Evolutionary conservation across 2,797 vertebrate genomes (phyloP).

Genomic region (Tachyglossus aculeatus): DNA sequence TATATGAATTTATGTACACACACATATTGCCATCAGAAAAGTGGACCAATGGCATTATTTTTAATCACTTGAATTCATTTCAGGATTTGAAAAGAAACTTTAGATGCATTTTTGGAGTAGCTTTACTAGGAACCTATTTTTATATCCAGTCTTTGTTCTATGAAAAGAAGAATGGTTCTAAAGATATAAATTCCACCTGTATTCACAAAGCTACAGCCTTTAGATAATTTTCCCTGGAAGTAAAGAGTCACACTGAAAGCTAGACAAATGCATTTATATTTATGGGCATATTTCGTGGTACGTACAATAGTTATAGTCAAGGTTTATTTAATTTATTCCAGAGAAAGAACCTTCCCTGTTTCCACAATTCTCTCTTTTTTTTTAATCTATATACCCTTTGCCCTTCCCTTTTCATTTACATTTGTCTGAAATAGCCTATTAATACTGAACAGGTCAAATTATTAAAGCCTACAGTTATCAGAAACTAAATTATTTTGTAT

Average conservation of each 20-base stretch:
- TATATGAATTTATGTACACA: too few relatives aligned
- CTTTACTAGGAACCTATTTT: conserved; percentile 4
- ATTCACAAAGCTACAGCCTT: background rate
- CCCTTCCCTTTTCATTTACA: background rate
- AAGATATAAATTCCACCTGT: background rate
- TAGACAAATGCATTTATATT: background rate
- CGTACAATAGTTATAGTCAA: background rate
- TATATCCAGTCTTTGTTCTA: background rate
- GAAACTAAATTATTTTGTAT: background rate
- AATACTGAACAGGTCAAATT: conserved; percentile 16
- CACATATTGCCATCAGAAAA: background rate
- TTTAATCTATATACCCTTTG: conserved; percentile 1
- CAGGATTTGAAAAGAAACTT: background rate
- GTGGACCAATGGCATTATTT: background rate
- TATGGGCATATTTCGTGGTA: conserved; percentile 6
- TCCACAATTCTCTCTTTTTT: background rate
- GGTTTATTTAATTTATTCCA: conserved; percentile 6
- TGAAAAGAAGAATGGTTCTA: background rate
- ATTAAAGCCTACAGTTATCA: background rate
- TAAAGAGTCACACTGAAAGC: background rate
- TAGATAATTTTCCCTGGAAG: background rate
- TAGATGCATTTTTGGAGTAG: background rate
- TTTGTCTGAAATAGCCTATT: conserved; percentile 27
- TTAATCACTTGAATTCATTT: background rate
- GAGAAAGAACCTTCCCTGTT: background rate